These are phyloP conservation scores for Alexandromys fortis DNA, from an alignment of 2,113 vertebrate genomes.

Conservation along the genomic window DNA sequence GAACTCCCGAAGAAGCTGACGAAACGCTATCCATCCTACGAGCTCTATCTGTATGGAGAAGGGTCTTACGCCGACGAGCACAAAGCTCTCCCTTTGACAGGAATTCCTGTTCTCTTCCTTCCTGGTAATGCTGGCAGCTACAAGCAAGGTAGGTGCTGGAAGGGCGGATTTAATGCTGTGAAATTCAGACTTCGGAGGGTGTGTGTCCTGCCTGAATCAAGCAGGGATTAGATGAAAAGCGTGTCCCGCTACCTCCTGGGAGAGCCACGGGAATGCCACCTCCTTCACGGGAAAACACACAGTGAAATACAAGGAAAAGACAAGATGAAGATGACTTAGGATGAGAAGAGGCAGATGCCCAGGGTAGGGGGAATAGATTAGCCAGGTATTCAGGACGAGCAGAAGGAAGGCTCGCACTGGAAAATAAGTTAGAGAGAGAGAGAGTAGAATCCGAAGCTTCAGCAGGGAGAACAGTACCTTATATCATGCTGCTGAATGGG, in stretches of 20 bases:
- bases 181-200: constrained; percentile 5
- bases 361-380: not conserved
- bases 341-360: not conserved
- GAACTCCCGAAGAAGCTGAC: constrained; percentile 92
- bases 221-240: not conserved
- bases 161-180: constrained; percentile 29
- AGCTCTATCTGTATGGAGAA: constrained; percentile 97
- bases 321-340: not conserved
- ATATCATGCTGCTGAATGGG: not conserved
- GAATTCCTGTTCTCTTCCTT: constrained; percentile 97
- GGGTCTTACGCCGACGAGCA: constrained; percentile 94
- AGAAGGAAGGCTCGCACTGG: not conserved
- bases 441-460: not conserved
- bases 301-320: not conserved
- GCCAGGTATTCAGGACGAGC: not conserved
- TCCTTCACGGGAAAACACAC: constrained; percentile 6
- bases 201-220: not conserved
- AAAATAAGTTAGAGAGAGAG: not conserved
- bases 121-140: constrained; percentile 98
- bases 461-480: not conserved
- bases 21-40: constrained; percentile 92
- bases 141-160: constrained; percentile 92
- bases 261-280: not conserved
- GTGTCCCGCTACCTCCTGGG: not conserved
- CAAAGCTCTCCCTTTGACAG: constrained; percentile 90